Evolutionary conservation across 1,140 invertebrate species (phyloP).

Genomic region (Ips typographus): DNA sequence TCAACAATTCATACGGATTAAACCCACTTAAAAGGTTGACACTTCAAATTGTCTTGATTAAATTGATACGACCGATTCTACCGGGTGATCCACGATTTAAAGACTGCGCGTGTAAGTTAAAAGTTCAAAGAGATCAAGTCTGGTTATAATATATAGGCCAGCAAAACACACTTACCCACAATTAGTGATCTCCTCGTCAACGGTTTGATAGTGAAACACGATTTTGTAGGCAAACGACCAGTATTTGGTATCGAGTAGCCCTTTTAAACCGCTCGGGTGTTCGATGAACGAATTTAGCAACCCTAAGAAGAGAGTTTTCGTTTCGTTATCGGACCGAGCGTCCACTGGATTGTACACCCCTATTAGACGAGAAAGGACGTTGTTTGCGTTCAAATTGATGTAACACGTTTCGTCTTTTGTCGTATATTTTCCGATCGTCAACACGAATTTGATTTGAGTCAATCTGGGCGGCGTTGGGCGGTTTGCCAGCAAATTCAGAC

Average conservation of each 20-base stretch:
- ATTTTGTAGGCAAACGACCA: constrained; percentile 15
- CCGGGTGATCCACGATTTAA: too few relatives aligned
- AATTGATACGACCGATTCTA: too few relatives aligned
- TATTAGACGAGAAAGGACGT: constrained; percentile 1
- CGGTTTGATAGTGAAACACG: not conserved
- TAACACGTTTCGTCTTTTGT: constrained; percentile 20
- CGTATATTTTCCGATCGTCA: constrained; percentile 13
- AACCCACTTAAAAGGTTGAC: too few relatives aligned
- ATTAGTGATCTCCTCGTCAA: constrained; percentile 4
- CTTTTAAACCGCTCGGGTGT: constrained; percentile 22
- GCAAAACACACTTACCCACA: constrained; percentile 8
- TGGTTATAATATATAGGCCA: not conserved
- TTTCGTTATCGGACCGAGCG: not conserved
- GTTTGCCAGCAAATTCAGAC: constrained; percentile 1
- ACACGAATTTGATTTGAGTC: constrained; percentile 4
- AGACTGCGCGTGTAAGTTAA: too few relatives aligned
- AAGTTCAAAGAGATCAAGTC: not conserved
- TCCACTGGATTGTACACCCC: not conserved
- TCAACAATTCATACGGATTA: too few relatives aligned
- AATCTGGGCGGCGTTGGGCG: constrained; percentile 3
- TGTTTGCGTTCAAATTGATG: constrained; percentile 20
- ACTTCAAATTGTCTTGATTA: too few relatives aligned
- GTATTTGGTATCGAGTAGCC: constrained; percentile 12
- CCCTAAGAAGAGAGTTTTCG: constrained; percentile 13
- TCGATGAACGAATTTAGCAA: constrained; percentile 14